phyloP scores from a whole-genome alignment of 1,140 invertebrate species.

The Drosophila subpulchrella region DNA sequence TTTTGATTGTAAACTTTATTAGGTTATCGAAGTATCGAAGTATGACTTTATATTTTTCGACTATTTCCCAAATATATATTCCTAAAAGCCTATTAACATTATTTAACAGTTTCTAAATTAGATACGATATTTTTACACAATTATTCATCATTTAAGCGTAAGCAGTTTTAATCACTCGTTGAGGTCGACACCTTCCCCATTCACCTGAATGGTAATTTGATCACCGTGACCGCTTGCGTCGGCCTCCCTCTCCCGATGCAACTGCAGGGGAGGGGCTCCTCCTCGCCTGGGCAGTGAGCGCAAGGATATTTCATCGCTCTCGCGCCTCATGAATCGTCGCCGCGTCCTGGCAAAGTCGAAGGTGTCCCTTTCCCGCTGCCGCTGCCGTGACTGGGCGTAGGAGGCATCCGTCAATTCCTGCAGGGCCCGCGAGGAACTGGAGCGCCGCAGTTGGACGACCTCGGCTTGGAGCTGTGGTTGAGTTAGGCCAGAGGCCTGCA shows the following conservation, averaged over 20 bases:
- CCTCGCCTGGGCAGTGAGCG: conserved; percentile 38
- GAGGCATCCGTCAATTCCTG: conserved; percentile 67
- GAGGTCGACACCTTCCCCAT: conserved; percentile 70
- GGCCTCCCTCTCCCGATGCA: conserved; percentile 11
- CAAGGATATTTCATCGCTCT: conserved; percentile 70
- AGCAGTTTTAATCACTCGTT: conserved; percentile 52
- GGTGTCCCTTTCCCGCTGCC: conserved; percentile 63
- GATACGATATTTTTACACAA: conserved; percentile 16
- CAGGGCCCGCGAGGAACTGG: conserved; percentile 54
- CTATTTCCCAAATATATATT: background rate
- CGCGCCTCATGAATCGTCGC: conserved; percentile 60
- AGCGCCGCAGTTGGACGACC: conserved; percentile 32
- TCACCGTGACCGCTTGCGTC: conserved; percentile 32
- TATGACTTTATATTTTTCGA: background rate
- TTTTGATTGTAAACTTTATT: background rate
- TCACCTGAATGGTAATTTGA: conserved; percentile 72
- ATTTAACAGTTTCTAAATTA: conserved; percentile 3
- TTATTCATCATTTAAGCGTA: conserved; percentile 9
- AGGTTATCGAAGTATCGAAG: background rate
- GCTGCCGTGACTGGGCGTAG: conserved; percentile 70
- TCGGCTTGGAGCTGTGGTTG: conserved; percentile 8
- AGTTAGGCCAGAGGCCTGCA: conserved; percentile 9
- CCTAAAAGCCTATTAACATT: background rate
- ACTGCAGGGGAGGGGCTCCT: background rate
- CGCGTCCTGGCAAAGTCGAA: conserved; percentile 71